These are phyloP conservation scores for Octodon degus DNA, from an alignment of 2,113 vertebrate species.

Conservation along the genomic window DNA sequence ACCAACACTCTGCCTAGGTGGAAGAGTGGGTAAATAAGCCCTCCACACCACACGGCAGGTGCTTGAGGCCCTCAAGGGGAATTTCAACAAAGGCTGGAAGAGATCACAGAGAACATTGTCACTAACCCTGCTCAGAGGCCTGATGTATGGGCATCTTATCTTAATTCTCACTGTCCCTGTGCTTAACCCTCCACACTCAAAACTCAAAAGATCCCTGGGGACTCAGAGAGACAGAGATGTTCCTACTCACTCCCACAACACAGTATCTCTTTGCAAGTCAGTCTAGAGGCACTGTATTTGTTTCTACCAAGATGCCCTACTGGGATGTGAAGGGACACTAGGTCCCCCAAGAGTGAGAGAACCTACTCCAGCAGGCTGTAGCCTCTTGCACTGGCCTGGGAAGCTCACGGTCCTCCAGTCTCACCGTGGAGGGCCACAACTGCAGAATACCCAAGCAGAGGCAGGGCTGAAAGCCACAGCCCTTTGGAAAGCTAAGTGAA, in stretches of 20 bases:
- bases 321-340: background rate
- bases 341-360: background rate
- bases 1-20: background rate
- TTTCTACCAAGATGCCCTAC: background rate
- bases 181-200: background rate
- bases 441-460: background rate
- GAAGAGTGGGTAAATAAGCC: background rate
- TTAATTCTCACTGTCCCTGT: background rate
- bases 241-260: too few relatives aligned
- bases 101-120: background rate
- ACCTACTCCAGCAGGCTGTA: too few relatives aligned
- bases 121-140: background rate
- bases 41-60: background rate
- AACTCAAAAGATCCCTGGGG: background rate
- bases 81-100: background rate
- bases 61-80: background rate
- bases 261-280: background rate
- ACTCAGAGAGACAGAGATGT: background rate
- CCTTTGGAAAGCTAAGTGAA: background rate
- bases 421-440: fast-evolving
- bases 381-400: background rate
- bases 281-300: background rate
- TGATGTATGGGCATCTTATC: background rate
- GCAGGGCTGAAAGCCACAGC: background rate
- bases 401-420: background rate